Percentiles rank a stretch among this genome's conserved stretches.
phyloP scores from a whole-genome alignment of 2,797 vertebrate genomes.

The Hyperoplus immaculatus region DNA sequence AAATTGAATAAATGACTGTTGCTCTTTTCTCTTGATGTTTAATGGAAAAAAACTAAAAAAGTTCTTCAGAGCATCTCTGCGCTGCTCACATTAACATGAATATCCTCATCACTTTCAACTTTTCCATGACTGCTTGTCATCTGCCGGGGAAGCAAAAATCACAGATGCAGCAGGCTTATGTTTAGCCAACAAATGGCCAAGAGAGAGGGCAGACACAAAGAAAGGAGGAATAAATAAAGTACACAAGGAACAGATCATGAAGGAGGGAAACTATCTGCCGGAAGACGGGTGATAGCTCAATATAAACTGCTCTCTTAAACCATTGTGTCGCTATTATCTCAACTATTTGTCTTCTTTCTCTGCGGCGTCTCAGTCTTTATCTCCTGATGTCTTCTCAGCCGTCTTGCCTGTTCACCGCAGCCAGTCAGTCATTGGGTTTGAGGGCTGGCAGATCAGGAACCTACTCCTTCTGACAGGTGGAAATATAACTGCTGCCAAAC shows the following conservation, averaged over 20 bases:
- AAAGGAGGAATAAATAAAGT: not conserved
- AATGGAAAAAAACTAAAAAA: slow-evolving; percentile 51
- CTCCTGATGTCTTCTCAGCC: slow-evolving; percentile 34
- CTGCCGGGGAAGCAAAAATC: slow-evolving; percentile 42
- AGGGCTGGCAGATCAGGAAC: slow-evolving; percentile 48
- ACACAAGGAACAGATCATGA: slow-evolving; percentile 1
- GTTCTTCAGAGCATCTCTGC: slow-evolving; percentile 12
- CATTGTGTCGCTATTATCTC: not conserved
- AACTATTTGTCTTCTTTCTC: slow-evolving; percentile 13
- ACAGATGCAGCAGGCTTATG: slow-evolving; percentile 43
- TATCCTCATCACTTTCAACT: slow-evolving; percentile 45
- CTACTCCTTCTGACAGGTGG: slow-evolving; percentile 43
- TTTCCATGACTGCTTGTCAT: slow-evolving; percentile 19
- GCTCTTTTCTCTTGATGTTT: slow-evolving; percentile 37
- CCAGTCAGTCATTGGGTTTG: slow-evolving; percentile 56
- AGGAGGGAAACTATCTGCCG: slow-evolving; percentile 1
- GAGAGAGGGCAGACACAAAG: not conserved
- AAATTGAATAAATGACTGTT: slow-evolving; percentile 34
- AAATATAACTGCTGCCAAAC: slow-evolving; percentile 56
- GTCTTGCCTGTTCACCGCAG: slow-evolving; percentile 35
- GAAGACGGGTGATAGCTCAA: slow-evolving; percentile 11
- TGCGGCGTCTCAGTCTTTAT: slow-evolving; percentile 9
- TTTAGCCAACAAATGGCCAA: slow-evolving; percentile 19
- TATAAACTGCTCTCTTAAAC: slow-evolving; percentile 2
- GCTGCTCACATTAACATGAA: slow-evolving; percentile 42